These are phyloP conservation scores for Scotopteryx bipunctaria DNA, from an alignment of 2,888 invertebrate genomes.

Conservation along the genomic window DNA sequence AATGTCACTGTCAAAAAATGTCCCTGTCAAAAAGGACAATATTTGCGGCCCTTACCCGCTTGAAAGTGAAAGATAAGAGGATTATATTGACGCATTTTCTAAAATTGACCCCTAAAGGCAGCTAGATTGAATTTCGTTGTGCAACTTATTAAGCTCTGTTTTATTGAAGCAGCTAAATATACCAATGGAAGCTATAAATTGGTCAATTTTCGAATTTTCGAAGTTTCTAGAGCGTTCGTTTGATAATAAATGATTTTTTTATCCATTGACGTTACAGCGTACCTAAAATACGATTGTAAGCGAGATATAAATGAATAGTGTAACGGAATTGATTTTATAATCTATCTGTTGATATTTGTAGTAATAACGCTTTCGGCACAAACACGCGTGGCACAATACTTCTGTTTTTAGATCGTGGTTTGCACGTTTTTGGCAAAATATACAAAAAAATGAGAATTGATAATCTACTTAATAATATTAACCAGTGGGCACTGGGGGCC, in stretches of 20 bases:
- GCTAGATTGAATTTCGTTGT: background rate
- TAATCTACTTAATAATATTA: background rate
- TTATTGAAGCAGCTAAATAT: background rate
- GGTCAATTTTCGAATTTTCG: background rate
- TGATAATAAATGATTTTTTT: too few species aligned
- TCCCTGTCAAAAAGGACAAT: too few species aligned
- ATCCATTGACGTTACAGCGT: constrained; percentile 22
- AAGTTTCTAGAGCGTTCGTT: too few species aligned
- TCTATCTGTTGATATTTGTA: constrained; percentile 44
- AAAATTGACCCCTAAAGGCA: background rate
- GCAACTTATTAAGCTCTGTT: background rate
- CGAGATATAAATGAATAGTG: constrained; percentile 33
- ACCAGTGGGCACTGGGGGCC: constrained; percentile 1
- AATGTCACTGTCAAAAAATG: too few species aligned
- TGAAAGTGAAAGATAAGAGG: background rate
- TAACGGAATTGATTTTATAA: constrained; percentile 60
- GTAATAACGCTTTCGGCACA: constrained; percentile 56
- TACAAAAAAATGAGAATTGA: background rate
- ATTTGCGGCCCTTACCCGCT: background rate
- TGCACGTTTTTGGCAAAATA: constrained; percentile 19
- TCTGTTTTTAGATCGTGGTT: constrained; percentile 32
- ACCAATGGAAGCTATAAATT: background rate
- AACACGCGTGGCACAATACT: constrained; percentile 58
- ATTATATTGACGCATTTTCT: background rate
- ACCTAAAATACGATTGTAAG: constrained; percentile 24